phyloP scores from a whole-genome alignment of 2,113 vertebrate genomes.

The Vicugna pacos region DNA sequence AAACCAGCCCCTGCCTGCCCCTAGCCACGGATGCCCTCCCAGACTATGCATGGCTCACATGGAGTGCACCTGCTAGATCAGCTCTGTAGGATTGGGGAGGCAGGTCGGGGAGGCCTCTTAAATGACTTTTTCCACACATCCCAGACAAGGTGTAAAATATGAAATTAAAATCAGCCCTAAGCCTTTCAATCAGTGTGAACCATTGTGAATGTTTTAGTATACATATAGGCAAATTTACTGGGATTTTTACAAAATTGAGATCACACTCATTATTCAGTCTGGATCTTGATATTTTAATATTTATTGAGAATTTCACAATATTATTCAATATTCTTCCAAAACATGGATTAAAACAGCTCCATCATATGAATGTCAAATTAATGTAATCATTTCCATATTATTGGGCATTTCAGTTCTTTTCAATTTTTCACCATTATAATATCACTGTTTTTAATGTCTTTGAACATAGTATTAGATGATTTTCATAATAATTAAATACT shows the following conservation, averaged over 20 bases:
- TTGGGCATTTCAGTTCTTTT: neutral
- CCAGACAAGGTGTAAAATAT: neutral
- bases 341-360: neutral
- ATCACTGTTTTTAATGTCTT: neutral
- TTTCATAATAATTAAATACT: neutral
- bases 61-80: neutral
- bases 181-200: neutral
- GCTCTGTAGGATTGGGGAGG: neutral
- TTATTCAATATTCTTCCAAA: constrained; percentile 37
- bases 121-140: neutral
- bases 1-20: neutral
- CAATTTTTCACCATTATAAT: neutral
- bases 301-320: neutral
- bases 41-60: neutral
- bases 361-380: neutral
- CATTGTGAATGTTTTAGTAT: neutral
- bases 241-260: neutral
- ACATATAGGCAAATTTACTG: neutral
- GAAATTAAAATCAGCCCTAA: neutral
- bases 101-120: neutral
- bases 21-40: too few species aligned
- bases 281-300: neutral
- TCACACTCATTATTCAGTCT: neutral
- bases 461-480: neutral
- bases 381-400: neutral